Conservation (phyloP, 2,888 invertebrate genomes). For the Scaptomyza tumidula region DNA sequence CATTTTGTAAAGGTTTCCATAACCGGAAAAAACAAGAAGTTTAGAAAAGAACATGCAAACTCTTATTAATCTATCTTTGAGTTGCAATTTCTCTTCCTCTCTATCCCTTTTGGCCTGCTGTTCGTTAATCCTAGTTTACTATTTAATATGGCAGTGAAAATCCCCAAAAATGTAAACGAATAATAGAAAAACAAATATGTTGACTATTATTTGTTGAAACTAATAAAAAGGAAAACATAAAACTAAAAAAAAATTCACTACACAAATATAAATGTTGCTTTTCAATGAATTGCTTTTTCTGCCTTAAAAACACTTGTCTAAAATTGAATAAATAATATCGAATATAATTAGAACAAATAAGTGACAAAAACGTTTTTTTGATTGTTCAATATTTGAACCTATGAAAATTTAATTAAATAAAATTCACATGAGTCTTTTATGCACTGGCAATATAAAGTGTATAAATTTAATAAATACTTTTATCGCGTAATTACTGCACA, state of each 20-base stretch:
- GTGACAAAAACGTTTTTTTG: neutral
- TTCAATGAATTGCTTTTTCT: neutral
- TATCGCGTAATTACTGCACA: neutral
- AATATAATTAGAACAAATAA: neutral
- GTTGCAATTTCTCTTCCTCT: neutral
- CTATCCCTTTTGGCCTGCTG: neutral
- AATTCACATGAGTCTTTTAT: neutral
- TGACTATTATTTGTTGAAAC: neutral
- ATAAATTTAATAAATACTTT: neutral
- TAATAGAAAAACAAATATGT: neutral
- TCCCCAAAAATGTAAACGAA: neutral
- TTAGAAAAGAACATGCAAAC: neutral
- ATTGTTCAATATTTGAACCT: neutral
- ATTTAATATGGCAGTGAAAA: neutral
- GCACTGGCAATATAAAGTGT: neutral
- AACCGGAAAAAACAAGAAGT: neutral
- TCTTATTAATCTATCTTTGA: too few species aligned
- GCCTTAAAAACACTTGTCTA: neutral
- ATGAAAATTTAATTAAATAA: neutral
- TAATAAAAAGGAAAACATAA: neutral
- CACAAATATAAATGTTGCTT: neutral
- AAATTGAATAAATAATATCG: neutral
- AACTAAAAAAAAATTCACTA: too few species aligned
- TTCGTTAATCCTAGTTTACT: neutral
- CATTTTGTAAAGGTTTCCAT: too few species aligned